Evolutionary conservation across 2,113 vertebrate genomes (phyloP).

Genomic region (Pyxicephalus adspersus): DNA sequence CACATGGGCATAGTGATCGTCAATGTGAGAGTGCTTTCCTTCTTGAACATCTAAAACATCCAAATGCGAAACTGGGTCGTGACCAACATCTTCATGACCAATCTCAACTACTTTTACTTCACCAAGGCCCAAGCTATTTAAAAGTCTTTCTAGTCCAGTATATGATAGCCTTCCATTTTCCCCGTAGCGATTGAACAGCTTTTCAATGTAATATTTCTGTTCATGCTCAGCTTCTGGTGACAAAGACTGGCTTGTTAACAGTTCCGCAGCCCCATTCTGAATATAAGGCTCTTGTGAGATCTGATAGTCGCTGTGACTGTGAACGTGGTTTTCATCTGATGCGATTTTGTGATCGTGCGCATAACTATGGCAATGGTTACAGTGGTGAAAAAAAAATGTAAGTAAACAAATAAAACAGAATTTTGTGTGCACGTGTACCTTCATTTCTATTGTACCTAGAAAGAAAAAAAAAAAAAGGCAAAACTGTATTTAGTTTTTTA

Average conservation of each 20-base stretch:
- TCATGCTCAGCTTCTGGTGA: slow-evolving; percentile 77
- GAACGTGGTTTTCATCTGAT: slow-evolving; percentile 61
- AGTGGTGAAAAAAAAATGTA: slow-evolving; percentile 91
- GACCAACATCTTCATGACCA: slow-evolving; percentile 89
- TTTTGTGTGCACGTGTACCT: slow-evolving; percentile 91
- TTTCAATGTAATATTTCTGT: slow-evolving; percentile 90
- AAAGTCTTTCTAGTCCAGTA: slow-evolving; percentile 88
- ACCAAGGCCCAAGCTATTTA: slow-evolving; percentile 89
- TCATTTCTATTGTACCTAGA: slow-evolving; percentile 81
- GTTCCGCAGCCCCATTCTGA: slow-evolving; percentile 65
- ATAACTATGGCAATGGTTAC: slow-evolving; percentile 84
- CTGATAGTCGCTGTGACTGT: slow-evolving; percentile 80
- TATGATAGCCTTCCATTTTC: slow-evolving; percentile 87
- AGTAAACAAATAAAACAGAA: slow-evolving; percentile 97
- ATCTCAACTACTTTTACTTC: slow-evolving; percentile 86
- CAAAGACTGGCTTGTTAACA: slow-evolving; percentile 63
- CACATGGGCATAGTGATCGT: slow-evolving; percentile 63
- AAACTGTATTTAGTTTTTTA: not conserved
- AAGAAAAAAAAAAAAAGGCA: slow-evolving; percentile 52
- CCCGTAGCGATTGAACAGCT: slow-evolving; percentile 89
- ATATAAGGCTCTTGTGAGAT: slow-evolving; percentile 80
- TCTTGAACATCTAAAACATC: slow-evolving; percentile 87
- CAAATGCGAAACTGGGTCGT: slow-evolving; percentile 92
- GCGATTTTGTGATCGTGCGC: slow-evolving; percentile 67
- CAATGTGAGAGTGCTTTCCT: slow-evolving; percentile 81